Evolutionary conservation across 2,888 invertebrate genomes (phyloP), one percentile per base, ranked within the genome.

Genomic region (Vesta saturnalis): DNA sequence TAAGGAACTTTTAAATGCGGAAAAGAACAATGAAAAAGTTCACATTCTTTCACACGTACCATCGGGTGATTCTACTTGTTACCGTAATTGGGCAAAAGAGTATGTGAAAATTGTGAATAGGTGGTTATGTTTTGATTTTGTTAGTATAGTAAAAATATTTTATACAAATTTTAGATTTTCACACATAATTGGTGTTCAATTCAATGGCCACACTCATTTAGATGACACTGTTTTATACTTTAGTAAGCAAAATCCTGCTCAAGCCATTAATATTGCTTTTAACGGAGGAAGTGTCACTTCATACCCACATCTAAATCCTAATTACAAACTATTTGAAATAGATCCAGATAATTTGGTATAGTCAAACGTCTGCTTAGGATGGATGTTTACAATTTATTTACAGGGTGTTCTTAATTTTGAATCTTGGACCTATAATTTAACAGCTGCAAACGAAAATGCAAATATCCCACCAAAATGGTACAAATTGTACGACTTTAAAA

Each of bases 41-140:
- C 95, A 96, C 78, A 90, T 97, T 56, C 83, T 96, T 35, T 89
- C 91, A 0, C 96, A 97, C 77, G 89, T 95, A 55, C 94, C 94
- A 0, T 89, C 92, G 0, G 93, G 93, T 1, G 86, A 86, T 0
- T 78, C 83, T 12, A 90, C 91, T 72, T 91, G 94, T 62, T 87
- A 90, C 60, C 83, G 87, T 47, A 88, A 90, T 0, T 96, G 94
- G 92, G 77, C 76, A 60, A 85, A 87, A 64, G 91, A 92, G 80
- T 94, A 90, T 76, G 87, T 89, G 66, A 87, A 86, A 59, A 86
- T 92, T 57, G 81, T 92, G 63, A 88, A 89, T 73, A 87, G 90
- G 89, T 89, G 77, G 91, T 19, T 10, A 22, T 15, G 2, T 6
- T 19, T 39, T 16, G n/a, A n/a, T 58, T 58, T n/a, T 83, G n/a